Percentiles rank a stretch among this genome's conserved stretches.
These are phyloP conservation scores for Drosophila gunungcola DNA, from an alignment of 1,140 invertebrate genomes.

Conservation along the genomic window DNA sequence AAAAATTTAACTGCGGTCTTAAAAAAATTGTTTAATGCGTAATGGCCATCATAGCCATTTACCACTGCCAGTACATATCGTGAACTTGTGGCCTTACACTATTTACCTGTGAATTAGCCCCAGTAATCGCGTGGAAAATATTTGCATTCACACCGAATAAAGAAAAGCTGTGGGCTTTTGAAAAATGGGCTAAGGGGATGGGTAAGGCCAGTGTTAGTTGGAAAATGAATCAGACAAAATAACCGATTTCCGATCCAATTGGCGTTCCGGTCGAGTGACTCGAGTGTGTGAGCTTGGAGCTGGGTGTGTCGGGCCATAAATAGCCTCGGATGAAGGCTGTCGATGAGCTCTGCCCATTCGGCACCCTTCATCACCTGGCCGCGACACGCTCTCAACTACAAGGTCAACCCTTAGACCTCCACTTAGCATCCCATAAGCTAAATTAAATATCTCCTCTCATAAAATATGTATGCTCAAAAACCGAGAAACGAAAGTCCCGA, in stretches of 20 bases:
- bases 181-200: constrained; percentile 1
- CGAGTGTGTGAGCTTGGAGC: constrained; percentile 38
- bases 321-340: constrained; percentile 34
- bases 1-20: no score
- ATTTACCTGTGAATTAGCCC: constrained; percentile 54
- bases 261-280: constrained; percentile 53
- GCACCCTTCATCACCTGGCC: constrained; percentile 12
- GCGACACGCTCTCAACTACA: constrained; percentile 28
- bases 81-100: constrained; percentile 24
- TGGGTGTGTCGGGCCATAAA: constrained; percentile 58
- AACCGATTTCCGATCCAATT: constrained; percentile 73
- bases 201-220: constrained; percentile 23
- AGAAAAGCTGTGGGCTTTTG: constrained; percentile 55
- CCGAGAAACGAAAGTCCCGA: constrained; percentile 23
- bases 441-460: constrained; percentile 16
- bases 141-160: constrained; percentile 52
- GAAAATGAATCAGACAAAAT: constrained; percentile 36
- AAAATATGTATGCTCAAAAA: constrained; percentile 59
- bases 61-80: constrained; percentile 15
- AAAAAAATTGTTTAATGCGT: no score
- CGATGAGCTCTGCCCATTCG: constrained; percentile 27
- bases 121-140: constrained; percentile 44
- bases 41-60: background rate
- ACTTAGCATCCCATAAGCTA: constrained; percentile 16
- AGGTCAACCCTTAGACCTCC: constrained; percentile 43